Evolutionary conservation across 1,140 invertebrate species (phyloP).

Genomic region (Drosophila biarmipes): DNA sequence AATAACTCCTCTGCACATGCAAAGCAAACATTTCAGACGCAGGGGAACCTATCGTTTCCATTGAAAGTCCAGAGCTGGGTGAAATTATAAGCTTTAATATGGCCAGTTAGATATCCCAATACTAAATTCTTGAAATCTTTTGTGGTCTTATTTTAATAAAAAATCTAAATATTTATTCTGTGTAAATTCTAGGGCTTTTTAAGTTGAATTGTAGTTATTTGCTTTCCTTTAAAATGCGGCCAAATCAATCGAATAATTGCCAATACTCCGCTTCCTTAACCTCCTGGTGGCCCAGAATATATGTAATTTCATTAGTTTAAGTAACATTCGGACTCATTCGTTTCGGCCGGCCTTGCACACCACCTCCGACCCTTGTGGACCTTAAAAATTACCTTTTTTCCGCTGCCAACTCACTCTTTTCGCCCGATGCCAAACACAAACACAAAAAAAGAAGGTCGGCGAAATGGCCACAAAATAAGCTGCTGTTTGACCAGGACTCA

Average conservation of each 20-base stretch:
- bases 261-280: background rate
- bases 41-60: slow-evolving; percentile 4
- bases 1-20: slow-evolving; percentile 18
- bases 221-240: background rate
- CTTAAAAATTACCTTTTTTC: slow-evolving; percentile 39
- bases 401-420: slow-evolving; percentile 4
- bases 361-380: background rate
- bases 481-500: slow-evolving; percentile 24
- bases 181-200: background rate
- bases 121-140: background rate
- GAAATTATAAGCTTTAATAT: background rate
- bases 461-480: slow-evolving; percentile 27
- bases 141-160: background rate
- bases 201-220: background rate
- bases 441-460: slow-evolving; percentile 29
- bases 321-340: slow-evolving; percentile 32
- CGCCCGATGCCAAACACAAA: slow-evolving; percentile 19
- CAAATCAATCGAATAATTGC: background rate
- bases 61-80: background rate
- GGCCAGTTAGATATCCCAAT: background rate
- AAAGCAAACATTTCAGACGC: slow-evolving; percentile 15
- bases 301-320: slow-evolving; percentile 40
- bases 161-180: background rate
- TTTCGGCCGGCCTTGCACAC: slow-evolving; percentile 8
- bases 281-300: background rate